Evolutionary conservation across 2,113 vertebrate genomes (phyloP).

Genomic region (Pomatostomus ruficeps): DNA sequence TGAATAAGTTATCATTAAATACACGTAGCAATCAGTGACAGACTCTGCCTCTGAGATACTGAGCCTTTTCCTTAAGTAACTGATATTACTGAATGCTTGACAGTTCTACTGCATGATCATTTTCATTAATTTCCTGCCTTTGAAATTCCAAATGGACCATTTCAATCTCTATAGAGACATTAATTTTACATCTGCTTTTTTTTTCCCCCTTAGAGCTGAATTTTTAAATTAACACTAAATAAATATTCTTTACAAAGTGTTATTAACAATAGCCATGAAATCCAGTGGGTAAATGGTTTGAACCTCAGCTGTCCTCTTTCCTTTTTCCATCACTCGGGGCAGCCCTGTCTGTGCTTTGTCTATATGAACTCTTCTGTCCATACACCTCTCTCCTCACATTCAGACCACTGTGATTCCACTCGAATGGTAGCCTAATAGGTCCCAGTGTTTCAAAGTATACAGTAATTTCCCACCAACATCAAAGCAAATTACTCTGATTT

Average conservation of each 20-base stretch:
- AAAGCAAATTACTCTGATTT: constrained; percentile 24
- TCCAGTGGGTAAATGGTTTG: not conserved
- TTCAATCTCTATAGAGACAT: not conserved
- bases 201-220: not conserved
- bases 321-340: not conserved
- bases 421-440: not conserved
- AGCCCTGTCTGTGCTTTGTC: not conserved
- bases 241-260: constrained; percentile 21
- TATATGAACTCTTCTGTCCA: not conserved
- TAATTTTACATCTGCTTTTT: not conserved
- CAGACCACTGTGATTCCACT: not conserved
- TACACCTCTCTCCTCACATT: not conserved
- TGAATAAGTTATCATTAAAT: not conserved
- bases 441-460: not conserved
- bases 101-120: not conserved
- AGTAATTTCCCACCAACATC: constrained; percentile 27
- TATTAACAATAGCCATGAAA: constrained; percentile 10
- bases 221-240: constrained; percentile 32
- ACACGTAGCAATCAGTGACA: not conserved
- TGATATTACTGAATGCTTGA: not conserved
- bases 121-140: constrained; percentile 24
- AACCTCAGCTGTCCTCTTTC: not conserved
- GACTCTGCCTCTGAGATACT: not conserved
- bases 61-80: not conserved
- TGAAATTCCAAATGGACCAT: constrained; percentile 13